phyloP scores from a whole-genome alignment of 2,797 vertebrate genomes.

The Anguilla anguilla region DNA sequence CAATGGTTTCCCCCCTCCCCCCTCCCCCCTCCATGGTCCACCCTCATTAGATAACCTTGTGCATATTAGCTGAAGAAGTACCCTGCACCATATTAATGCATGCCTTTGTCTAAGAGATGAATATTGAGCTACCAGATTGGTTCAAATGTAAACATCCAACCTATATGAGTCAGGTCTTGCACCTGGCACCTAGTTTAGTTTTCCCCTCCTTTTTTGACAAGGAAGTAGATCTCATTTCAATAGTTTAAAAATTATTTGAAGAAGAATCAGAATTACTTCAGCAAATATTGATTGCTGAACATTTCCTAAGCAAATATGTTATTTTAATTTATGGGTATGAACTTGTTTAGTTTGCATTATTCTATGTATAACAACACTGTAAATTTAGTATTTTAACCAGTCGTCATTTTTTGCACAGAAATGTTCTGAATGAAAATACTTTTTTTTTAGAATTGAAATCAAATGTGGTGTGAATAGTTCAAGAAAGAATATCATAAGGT shows the following conservation, averaged over 20 bases:
- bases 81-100: neutral
- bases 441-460: no score
- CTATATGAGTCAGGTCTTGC: neutral
- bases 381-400: neutral
- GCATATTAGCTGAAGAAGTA: neutral
- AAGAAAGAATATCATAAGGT: no score
- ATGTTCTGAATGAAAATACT: no score
- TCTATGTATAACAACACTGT: neutral
- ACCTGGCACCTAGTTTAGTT: neutral
- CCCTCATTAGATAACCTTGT: constrained; percentile 5
- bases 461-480: no score
- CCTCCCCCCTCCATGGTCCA: neutral
- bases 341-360: neutral
- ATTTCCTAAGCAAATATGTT: no score
- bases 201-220: constrained; percentile 26
- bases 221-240: no score
- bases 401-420: neutral
- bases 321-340: no score
- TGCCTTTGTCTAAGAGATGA: neutral
- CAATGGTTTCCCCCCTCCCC: neutral
- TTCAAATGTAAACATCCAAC: neutral
- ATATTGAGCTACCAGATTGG: neutral
- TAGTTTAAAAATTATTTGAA: no score
- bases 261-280: no score
- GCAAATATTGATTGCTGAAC: no score